Conservation (phyloP, 2,797 vertebrate genomes). For the Dryobates pubescens region DNA sequence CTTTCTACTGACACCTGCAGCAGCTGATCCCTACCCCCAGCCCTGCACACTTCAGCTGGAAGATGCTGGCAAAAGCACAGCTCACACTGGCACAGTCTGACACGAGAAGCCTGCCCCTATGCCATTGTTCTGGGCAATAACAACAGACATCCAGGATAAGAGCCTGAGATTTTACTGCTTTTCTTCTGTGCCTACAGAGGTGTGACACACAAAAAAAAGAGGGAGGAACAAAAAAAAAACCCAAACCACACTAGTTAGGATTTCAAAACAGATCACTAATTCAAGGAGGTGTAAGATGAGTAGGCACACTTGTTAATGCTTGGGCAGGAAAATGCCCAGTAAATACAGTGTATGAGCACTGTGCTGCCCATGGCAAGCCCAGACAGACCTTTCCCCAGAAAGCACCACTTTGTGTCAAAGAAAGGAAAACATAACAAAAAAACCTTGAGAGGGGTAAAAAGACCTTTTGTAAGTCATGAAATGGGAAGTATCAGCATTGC, state of each 20-base stretch:
- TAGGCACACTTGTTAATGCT: neutral
- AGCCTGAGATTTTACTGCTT: neutral
- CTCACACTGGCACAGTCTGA: neutral
- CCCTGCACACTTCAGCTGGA: neutral
- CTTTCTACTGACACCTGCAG: neutral
- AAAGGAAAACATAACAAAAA: neutral
- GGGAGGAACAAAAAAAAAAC: too few relatives aligned
- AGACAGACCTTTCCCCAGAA: neutral
- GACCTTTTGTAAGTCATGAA: neutral
- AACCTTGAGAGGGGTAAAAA: neutral
- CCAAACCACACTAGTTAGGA: neutral
- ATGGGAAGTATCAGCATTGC: neutral
- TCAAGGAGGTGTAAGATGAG: neutral
- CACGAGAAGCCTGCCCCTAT: neutral
- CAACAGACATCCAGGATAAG: neutral
- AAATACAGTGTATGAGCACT: neutral
- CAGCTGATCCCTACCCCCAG: neutral
- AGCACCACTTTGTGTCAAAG: neutral
- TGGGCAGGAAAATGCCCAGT: neutral
- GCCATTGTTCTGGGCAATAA: neutral
- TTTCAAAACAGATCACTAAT: neutral
- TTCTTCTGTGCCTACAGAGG: neutral
- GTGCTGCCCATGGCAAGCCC: neutral
- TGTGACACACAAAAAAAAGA: neutral
- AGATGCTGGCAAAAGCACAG: neutral